Conservation (phyloP, 2,113 vertebrate genomes). For the Sturnira hondurensis region DNA sequence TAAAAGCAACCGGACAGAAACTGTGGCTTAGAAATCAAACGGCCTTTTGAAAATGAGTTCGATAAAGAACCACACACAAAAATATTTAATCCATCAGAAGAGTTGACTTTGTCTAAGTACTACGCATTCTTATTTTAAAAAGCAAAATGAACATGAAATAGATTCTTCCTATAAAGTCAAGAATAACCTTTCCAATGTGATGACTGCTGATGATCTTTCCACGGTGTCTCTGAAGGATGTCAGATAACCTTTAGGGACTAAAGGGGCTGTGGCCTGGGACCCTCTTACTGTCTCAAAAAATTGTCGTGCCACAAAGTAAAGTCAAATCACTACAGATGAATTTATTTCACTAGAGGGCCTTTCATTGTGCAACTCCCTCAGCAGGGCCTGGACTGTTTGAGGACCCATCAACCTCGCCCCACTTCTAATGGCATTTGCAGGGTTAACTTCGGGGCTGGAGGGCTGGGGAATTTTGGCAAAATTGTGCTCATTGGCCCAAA, state of each 20-base stretch:
- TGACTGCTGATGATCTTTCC: not conserved
- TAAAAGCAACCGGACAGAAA: conserved; percentile 45
- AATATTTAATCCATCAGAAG: conserved; percentile 20
- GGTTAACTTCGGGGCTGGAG: not conserved
- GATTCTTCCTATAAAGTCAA: conserved; percentile 25
- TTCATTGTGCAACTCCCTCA: not conserved
- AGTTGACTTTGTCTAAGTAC: conserved; percentile 16
- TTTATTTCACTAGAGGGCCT: not conserved
- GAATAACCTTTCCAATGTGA: conserved; percentile 38
- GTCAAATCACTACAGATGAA: not conserved
- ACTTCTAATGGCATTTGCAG: not conserved
- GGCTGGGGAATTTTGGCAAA: not conserved
- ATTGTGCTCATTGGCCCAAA: not conserved
- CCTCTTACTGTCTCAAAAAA: not conserved
- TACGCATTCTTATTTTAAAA: conserved; percentile 51
- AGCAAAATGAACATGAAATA: conserved; percentile 38
- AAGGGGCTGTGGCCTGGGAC: not conserved
- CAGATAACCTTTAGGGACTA: not conserved
- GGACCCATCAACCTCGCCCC: rapidly evolving
- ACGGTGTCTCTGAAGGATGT: not conserved
- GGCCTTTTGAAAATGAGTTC: conserved; percentile 59
- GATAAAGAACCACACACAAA: conserved; percentile 29
- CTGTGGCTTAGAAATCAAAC: conserved; percentile 55
- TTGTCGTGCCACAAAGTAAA: not conserved
- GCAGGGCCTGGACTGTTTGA: not conserved